Base-by-base conservation (phyloP, 2,888 invertebrate genomes). In the Tiphia femorata region DNA sequence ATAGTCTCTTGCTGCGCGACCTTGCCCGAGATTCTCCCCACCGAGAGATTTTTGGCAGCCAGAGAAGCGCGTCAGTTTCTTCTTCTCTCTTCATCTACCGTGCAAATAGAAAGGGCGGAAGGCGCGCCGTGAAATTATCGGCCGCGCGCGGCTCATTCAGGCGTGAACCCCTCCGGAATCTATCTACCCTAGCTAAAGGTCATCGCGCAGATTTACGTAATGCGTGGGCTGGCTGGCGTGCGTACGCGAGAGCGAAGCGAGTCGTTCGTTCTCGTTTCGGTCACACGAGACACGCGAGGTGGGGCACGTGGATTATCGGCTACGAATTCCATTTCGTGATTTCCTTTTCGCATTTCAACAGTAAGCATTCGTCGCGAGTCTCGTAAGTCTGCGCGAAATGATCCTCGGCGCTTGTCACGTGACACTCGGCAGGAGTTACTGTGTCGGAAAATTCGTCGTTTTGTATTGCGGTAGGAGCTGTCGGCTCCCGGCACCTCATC, bases 181-280 rank as follows among this genome's bases (percentile, higher is more conserved):
- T 50, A 33, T 58, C 51, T 42, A 42, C 33, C 46, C 21, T 53
- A 56, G 55, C 43, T 47, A 58, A 60, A 56, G 57, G 52, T 53
- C 59, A 53, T 63, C 67, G 59, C 50, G 63, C 40, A 37, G 54
- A 59, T 58, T 62, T 49, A 33, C 51, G 44, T 35, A 48, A 50
- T 44, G 23, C 38, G 44, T 16, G 35, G n/a, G n/a, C n/a, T n/a
- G n/a, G n/a, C n/a, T n/a, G n/a, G n/a, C n/a, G n/a, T n/a, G n/a
- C n/a, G n/a, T n/a, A n/a, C n/a, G n/a, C n/a, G 46, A 49, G 53
- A 41, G 41, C 37, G 33, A 49, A 49, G 52, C 51, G 50, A 54
- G 53, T 50, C 50, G 49, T 53, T 56, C 55, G 46, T 43, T 38
- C 35, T 38, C 17, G 19, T 38, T 25, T 51, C 33, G n/a, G 33